Percentiles rank a stretch among this genome's conserved stretches.
Evolutionary conservation across 1,140 invertebrate species (phyloP).

Genomic region (Nasonia vitripennis): DNA sequence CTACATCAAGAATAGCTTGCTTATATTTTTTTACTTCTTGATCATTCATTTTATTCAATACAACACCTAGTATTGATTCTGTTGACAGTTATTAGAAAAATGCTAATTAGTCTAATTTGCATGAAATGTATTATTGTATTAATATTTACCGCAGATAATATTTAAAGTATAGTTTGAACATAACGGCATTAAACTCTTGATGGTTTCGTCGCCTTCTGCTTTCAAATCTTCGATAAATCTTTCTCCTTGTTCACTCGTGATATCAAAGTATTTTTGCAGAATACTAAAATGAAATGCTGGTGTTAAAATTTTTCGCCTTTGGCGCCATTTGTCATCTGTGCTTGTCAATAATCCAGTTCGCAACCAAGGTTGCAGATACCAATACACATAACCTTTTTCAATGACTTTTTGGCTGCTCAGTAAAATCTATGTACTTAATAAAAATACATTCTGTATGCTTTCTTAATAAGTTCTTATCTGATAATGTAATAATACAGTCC

Average conservation of each 20-base stretch:
- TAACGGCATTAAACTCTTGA: constrained; percentile 79
- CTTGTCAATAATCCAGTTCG: constrained; percentile 81
- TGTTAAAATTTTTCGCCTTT: constrained; percentile 87
- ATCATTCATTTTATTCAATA: constrained; percentile 79
- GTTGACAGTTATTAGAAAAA: constrained; percentile 7
- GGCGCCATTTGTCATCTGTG: constrained; percentile 86
- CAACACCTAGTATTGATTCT: constrained; percentile 89
- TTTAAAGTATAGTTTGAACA: constrained; percentile 86
- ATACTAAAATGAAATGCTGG: constrained; percentile 95
- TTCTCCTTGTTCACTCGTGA: constrained; percentile 61
- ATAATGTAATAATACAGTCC: background rate
- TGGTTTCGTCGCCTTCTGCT: constrained; percentile 60
- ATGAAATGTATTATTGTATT: too few species aligned
- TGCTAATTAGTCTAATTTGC: too few species aligned
- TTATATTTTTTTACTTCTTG: constrained; percentile 38
- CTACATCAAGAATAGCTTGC: constrained; percentile 41
- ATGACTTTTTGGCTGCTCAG: constrained; percentile 74
- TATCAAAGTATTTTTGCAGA: constrained; percentile 83
- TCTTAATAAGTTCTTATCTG: too few species aligned
- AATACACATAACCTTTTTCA: constrained; percentile 78
- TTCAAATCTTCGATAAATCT: constrained; percentile 55
- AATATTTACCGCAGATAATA: constrained; percentile 83
- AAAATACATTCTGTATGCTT: background rate
- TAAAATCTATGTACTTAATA: constrained; percentile 54
- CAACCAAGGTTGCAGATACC: constrained; percentile 81